phyloP scores from a whole-genome alignment of 2,888 invertebrate species.

The Cryptosula pallasiana region DNA sequence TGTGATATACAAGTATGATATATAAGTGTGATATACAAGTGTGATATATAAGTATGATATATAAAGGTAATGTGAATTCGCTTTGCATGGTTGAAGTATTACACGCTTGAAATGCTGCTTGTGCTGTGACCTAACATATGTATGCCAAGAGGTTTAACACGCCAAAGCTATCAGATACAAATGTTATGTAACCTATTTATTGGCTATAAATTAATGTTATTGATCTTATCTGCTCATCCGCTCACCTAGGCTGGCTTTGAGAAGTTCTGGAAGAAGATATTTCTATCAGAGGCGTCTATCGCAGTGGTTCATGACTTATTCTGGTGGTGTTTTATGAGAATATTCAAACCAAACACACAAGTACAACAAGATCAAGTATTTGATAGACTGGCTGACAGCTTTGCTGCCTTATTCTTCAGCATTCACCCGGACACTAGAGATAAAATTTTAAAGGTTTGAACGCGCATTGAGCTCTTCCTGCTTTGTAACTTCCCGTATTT shows the following conservation, averaged over 20 bases:
- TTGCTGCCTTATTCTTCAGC: constrained; percentile 48
- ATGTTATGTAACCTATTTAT: too few species aligned
- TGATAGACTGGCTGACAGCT: constrained; percentile 51
- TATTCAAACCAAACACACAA: constrained; percentile 33
- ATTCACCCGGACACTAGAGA: constrained; percentile 50
- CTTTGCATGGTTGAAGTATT: too few species aligned
- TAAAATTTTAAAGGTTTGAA: constrained; percentile 47
- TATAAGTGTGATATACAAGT: too few species aligned
- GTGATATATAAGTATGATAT: too few species aligned
- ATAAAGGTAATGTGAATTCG: too few species aligned
- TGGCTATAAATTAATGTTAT: too few species aligned
- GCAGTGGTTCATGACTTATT: constrained; percentile 50
- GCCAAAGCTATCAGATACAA: too few species aligned
- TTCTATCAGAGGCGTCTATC: constrained; percentile 49
- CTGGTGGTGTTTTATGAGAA: constrained; percentile 50
- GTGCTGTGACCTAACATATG: too few species aligned
- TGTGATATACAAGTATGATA: too few species aligned
- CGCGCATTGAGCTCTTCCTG: background rate
- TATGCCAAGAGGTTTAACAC: too few species aligned
- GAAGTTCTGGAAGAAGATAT: constrained; percentile 52
- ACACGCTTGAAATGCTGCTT: too few species aligned
- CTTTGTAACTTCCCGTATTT: constrained; percentile 19
- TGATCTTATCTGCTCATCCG: too few species aligned
- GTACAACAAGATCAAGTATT: constrained; percentile 42
- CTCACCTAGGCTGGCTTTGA: constrained; percentile 50